phyloP scores from a whole-genome alignment of 2,888 invertebrate genomes.

The Sabellastarte sp. region DNA sequence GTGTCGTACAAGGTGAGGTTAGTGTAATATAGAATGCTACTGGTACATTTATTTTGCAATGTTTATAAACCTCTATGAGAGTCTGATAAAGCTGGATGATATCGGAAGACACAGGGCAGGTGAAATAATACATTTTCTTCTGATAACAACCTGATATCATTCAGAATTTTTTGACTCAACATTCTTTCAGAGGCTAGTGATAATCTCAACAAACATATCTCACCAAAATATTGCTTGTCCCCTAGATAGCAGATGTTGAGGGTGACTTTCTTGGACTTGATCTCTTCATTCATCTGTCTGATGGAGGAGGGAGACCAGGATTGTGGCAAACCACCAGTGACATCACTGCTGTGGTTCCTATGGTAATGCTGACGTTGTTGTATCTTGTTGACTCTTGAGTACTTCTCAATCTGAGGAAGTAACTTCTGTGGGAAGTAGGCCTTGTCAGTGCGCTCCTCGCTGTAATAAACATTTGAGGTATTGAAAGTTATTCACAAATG shows the following conservation, averaged over 20 bases:
- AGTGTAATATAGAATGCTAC: too few relatives aligned
- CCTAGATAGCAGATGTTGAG: constrained; percentile 27
- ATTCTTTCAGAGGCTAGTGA: too few relatives aligned
- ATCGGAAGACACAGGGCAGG: too few relatives aligned
- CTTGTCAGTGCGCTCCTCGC: neutral
- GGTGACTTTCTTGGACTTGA: constrained; percentile 15
- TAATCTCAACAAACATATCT: neutral
- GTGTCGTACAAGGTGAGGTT: too few relatives aligned
- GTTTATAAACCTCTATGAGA: too few relatives aligned
- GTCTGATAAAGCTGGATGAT: too few relatives aligned
- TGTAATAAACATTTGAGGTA: neutral
- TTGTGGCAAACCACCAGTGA: neutral
- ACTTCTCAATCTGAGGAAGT: constrained; percentile 19
- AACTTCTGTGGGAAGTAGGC: constrained; percentile 22
- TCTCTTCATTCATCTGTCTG: constrained; percentile 24
- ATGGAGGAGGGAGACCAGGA: constrained; percentile 29
- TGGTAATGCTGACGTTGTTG: neutral
- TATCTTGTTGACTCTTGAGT: constrained; percentile 15
- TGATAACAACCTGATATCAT: too few relatives aligned
- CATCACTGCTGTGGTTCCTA: neutral
- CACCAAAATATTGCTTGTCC: constrained; percentile 22
- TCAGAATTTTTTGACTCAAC: too few relatives aligned
- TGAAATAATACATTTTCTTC: too few relatives aligned
- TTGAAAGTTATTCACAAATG: neutral
- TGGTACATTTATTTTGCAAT: too few relatives aligned